Evolutionary conservation across 2,888 invertebrate genomes (phyloP).

Genomic region (Epistrophe grossulariae): DNA sequence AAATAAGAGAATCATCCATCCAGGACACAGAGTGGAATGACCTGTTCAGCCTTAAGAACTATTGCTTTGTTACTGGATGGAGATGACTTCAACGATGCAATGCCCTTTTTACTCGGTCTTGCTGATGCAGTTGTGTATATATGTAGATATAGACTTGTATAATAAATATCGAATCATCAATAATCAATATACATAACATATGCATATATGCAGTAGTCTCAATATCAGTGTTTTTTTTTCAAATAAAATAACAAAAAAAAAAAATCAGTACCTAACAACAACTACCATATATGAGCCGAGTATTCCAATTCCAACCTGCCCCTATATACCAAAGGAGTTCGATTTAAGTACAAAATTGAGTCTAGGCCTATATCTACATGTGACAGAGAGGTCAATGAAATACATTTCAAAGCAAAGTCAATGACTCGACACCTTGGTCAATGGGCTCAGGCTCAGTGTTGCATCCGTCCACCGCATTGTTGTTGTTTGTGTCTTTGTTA

Average conservation of each 20-base stretch:
- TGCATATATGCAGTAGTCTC: background rate
- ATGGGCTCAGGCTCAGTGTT: background rate
- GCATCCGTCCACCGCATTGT: slow-evolving; percentile 2
- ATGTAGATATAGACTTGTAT: background rate
- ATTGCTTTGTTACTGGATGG: background rate
- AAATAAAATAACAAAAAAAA: background rate
- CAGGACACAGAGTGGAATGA: background rate
- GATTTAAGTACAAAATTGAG: background rate
- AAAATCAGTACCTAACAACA: background rate
- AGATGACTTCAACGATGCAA: background rate
- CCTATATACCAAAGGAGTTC: background rate
- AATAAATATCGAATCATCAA: background rate
- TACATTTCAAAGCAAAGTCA: slow-evolving; percentile 54
- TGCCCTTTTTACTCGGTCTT: background rate
- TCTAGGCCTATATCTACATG: slow-evolving; percentile 31
- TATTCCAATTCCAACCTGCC: background rate
- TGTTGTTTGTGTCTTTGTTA: background rate
- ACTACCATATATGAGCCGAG: no score
- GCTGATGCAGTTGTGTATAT: background rate
- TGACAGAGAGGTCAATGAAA: slow-evolving; percentile 61
- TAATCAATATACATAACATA: no score
- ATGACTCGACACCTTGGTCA: slow-evolving; percentile 39
- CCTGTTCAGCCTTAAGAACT: background rate
- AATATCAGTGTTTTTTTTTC: background rate
- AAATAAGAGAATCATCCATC: background rate